Conservation (phyloP, 2,888 invertebrate species). For the Tiphia femorata region DNA sequence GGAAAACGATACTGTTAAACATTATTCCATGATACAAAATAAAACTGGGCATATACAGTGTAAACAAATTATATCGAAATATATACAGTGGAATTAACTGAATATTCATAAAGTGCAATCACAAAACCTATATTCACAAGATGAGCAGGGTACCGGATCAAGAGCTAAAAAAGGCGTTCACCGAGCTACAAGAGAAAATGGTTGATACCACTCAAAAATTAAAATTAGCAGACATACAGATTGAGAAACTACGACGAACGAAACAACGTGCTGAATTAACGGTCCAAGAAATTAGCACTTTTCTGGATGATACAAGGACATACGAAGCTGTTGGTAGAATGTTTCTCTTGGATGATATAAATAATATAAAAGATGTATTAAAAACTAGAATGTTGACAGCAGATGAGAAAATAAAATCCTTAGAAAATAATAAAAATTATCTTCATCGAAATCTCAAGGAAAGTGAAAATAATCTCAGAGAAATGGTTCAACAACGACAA, state of each 20-base stretch:
- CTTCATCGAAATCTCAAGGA: conserved; percentile 86
- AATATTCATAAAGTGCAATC: too few species aligned
- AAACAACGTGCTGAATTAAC: conserved; percentile 82
- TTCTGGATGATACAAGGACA: conserved; percentile 77
- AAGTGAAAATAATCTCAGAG: conserved; percentile 86
- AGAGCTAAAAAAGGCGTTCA: conserved; percentile 81
- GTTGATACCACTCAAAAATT: conserved; percentile 85
- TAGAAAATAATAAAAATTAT: conserved; percentile 83
- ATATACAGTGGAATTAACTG: too few species aligned
- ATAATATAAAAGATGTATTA: conserved; percentile 76
- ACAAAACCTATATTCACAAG: too few species aligned
- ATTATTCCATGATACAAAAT: too few species aligned
- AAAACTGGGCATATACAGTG: too few species aligned
- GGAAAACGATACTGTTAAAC: too few species aligned
- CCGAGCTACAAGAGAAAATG: conserved; percentile 85
- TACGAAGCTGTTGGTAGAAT: conserved; percentile 89
- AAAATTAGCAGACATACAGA: conserved; percentile 82
- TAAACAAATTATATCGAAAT: too few species aligned
- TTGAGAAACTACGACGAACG: conserved; percentile 77
- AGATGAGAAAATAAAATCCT: conserved; percentile 78
- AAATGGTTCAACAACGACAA: conserved; percentile 80
- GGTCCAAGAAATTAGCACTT: conserved; percentile 72
- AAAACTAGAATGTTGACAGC: conserved; percentile 73
- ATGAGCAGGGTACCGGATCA: conserved; percentile 72
- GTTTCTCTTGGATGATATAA: conserved; percentile 81